A percentile compares a stretch with the other conserved stretches of the same genome.
These are phyloP conservation scores for Drosophila seguyi DNA, from an alignment of 1,140 invertebrate genomes.

Conservation along the genomic window DNA sequence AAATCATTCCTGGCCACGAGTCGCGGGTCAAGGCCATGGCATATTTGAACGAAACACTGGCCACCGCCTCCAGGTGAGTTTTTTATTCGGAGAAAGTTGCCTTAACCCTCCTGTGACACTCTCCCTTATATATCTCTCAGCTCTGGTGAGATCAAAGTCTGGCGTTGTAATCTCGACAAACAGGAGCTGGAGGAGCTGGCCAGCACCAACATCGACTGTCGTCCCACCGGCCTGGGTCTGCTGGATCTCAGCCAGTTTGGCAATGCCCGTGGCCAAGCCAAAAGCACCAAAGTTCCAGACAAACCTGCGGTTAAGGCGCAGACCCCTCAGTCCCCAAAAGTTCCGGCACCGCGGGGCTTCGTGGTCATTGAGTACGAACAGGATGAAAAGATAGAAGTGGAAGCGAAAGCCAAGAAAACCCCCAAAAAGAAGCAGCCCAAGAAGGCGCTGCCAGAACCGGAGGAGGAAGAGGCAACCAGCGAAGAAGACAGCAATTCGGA, in stretches of 20 bases:
- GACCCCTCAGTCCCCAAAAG: background rate
- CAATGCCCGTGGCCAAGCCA: constrained; percentile 6
- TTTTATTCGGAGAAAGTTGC: background rate
- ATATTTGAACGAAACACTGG: constrained; percentile 84
- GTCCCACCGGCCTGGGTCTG: constrained; percentile 87
- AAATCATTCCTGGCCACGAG: constrained; percentile 87
- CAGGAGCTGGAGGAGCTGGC: constrained; percentile 86
- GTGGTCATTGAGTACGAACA: constrained; percentile 47
- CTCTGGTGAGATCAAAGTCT: constrained; percentile 92
- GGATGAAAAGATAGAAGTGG: constrained; percentile 9
- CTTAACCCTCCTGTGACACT: background rate
- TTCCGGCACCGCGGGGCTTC: constrained; percentile 2
- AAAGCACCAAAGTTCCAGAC: background rate
- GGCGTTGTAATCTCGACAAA: constrained; percentile 87
- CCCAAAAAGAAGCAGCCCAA: constrained; percentile 11
- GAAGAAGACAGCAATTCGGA: constrained; percentile 19
- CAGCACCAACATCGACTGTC: constrained; percentile 86
- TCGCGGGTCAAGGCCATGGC: constrained; percentile 89
- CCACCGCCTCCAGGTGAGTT: constrained; percentile 65
- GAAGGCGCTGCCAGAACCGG: constrained; percentile 1
- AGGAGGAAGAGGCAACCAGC: constrained; percentile 19
- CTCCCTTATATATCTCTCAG: constrained; percentile 83
- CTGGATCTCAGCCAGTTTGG: constrained; percentile 67
- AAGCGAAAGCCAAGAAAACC: background rate
- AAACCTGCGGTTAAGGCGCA: background rate